Conservation (phyloP, 2,888 invertebrate species). For the Ormyrus labotus region DNA sequence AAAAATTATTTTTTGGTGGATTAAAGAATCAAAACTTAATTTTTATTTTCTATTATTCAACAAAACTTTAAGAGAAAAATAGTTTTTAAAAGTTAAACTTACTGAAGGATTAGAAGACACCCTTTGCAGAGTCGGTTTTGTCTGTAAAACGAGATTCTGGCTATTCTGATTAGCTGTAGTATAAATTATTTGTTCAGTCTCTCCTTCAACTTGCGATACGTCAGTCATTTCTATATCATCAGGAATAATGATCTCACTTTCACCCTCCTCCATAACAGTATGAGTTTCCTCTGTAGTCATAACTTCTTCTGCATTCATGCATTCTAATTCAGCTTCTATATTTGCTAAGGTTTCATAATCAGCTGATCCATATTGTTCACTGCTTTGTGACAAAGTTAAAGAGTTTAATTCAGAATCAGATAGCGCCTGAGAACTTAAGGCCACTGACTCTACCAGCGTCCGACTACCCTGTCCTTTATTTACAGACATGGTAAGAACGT, state of each 20-base stretch:
- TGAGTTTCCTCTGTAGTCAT: slow-evolving; percentile 69
- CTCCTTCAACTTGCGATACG: slow-evolving; percentile 63
- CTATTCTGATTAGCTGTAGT: slow-evolving; percentile 68
- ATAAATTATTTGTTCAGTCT: slow-evolving; percentile 70
- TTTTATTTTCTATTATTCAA: background rate
- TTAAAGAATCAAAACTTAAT: background rate
- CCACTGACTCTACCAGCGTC: slow-evolving; percentile 67
- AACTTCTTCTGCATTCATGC: slow-evolving; percentile 73
- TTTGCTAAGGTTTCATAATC: slow-evolving; percentile 75
- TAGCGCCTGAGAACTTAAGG: slow-evolving; percentile 66
- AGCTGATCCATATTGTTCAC: slow-evolving; percentile 68
- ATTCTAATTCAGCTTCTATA: slow-evolving; percentile 75
- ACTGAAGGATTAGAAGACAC: slow-evolving; percentile 67
- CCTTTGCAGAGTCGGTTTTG: slow-evolving; percentile 72
- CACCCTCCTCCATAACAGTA: slow-evolving; percentile 61
- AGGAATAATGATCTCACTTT: slow-evolving; percentile 66
- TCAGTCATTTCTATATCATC: slow-evolving; percentile 72
- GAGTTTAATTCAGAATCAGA: slow-evolving; percentile 70
- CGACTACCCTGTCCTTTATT: slow-evolving; percentile 68
- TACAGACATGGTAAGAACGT: slow-evolving; percentile 66
- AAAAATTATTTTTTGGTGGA: slow-evolving; percentile 7
- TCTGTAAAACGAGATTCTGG: slow-evolving; percentile 72
- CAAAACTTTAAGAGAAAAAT: background rate
- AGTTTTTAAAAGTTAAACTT: background rate
- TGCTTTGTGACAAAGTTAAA: slow-evolving; percentile 65